These are phyloP conservation scores for Melanotaenia boesemani DNA, from an alignment of 2,797 vertebrate genomes.

Conservation along the genomic window DNA sequence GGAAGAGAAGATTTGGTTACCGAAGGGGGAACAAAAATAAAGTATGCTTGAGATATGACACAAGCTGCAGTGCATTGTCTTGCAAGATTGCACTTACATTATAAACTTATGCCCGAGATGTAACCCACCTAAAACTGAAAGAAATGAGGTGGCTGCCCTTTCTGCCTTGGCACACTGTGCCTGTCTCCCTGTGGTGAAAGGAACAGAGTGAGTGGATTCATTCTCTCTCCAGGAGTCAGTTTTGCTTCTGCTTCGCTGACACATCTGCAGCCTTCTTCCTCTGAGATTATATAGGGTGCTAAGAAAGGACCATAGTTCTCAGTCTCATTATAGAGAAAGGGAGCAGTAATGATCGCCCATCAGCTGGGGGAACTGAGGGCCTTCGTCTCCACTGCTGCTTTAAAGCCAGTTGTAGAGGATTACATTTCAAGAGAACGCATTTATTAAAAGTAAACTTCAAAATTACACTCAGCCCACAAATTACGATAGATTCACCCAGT, in stretches of 20 bases:
- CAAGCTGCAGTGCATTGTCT: background rate
- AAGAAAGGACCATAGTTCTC: background rate
- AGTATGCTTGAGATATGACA: too few species aligned
- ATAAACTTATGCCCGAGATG: background rate
- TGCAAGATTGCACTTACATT: background rate
- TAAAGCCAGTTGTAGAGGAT: background rate
- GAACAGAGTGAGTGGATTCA: background rate
- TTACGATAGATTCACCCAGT: background rate
- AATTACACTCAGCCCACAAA: background rate
- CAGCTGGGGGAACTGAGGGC: background rate
- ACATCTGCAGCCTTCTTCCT: constrained; percentile 1
- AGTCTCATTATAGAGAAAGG: background rate
- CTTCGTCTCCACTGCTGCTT: background rate
- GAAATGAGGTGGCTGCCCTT: constrained; percentile 1
- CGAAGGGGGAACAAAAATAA: too few species aligned
- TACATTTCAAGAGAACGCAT: background rate
- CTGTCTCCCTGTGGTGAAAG: background rate
- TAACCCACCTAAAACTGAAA: background rate
- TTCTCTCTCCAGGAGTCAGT: background rate
- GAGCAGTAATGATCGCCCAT: background rate
- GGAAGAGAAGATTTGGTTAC: too few species aligned
- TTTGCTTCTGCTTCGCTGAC: background rate
- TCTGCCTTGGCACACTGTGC: background rate
- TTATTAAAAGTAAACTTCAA: background rate
- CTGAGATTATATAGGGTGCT: background rate